Conservation (phyloP, 2,113 vertebrate genomes). For the Gallinago paraguaiae region DNA sequence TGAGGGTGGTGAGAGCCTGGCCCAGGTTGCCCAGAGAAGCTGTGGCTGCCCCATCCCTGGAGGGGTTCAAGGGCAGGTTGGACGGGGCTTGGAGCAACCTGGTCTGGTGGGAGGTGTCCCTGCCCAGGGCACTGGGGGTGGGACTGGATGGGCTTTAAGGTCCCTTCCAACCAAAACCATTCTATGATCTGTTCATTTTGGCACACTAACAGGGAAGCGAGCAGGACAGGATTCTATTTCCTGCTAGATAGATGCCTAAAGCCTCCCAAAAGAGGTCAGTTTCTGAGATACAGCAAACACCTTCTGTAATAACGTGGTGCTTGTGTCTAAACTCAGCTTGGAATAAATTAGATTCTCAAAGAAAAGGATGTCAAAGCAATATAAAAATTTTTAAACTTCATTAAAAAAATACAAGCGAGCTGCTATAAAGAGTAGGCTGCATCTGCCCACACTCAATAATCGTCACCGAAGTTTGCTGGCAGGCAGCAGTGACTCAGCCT, state of each 20-base stretch:
- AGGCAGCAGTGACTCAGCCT: slow-evolving; percentile 53
- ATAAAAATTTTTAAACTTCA: background rate
- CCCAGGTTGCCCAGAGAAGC: too few relatives aligned
- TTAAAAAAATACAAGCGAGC: background rate
- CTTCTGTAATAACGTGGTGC: background rate
- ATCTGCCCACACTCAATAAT: slow-evolving; percentile 43
- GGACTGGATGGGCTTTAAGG: too few relatives aligned
- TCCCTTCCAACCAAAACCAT: too few relatives aligned
- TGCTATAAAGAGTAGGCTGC: slow-evolving; percentile 36
- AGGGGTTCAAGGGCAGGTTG: too few relatives aligned
- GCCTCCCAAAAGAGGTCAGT: background rate
- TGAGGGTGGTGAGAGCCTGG: too few relatives aligned
- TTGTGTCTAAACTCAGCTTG: background rate
- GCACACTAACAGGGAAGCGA: background rate
- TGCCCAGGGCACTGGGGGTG: too few relatives aligned
- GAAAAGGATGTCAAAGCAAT: slow-evolving; percentile 26
- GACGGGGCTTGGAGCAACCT: too few relatives aligned
- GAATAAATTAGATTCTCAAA: background rate
- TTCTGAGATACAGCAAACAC: background rate
- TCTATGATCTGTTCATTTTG: background rate
- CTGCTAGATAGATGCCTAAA: background rate
- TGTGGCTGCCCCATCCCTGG: too few relatives aligned
- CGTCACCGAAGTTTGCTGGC: slow-evolving; percentile 24
- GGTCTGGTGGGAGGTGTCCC: too few relatives aligned
- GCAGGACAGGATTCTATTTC: background rate